Conservation (phyloP, 2,113 vertebrate species). For the Pristiophorus japonicus region DNA sequence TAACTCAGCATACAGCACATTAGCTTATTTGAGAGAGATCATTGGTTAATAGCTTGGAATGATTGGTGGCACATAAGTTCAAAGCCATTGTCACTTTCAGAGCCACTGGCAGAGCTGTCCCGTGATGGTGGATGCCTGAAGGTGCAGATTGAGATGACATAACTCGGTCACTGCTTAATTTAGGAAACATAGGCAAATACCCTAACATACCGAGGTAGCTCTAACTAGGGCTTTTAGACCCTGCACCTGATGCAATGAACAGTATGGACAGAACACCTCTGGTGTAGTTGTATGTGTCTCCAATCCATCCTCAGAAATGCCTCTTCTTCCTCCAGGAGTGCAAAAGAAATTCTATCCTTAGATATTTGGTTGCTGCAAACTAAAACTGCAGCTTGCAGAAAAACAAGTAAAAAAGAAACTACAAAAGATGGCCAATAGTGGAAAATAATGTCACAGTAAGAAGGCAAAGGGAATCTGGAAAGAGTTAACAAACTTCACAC, state of each 20-base stretch:
- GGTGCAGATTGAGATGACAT: too few relatives aligned
- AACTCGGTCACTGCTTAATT: too few relatives aligned
- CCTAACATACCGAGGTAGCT: too few relatives aligned
- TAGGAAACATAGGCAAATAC: too few relatives aligned
- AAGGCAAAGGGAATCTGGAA: not conserved
- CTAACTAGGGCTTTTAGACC: too few relatives aligned
- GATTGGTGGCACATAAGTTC: not conserved
- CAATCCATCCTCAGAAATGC: too few relatives aligned
- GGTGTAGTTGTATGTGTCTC: too few relatives aligned
- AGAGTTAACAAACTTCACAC: not conserved
- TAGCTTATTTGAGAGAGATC: not conserved
- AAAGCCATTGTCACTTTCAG: too few relatives aligned
- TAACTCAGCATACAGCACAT: not conserved
- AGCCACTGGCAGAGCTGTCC: too few relatives aligned
- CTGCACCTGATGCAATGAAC: too few relatives aligned
- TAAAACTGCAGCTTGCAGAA: not conserved
- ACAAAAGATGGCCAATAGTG: not conserved
- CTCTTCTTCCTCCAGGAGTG: not conserved
- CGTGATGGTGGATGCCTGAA: too few relatives aligned
- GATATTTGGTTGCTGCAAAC: not conserved
- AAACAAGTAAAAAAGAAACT: not conserved
- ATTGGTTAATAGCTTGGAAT: not conserved
- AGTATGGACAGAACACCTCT: too few relatives aligned
- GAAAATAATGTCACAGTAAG: not conserved
- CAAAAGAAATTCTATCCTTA: not conserved